Conservation (phyloP, 2,888 invertebrate genomes). For the Camponotus fellah region DNA sequence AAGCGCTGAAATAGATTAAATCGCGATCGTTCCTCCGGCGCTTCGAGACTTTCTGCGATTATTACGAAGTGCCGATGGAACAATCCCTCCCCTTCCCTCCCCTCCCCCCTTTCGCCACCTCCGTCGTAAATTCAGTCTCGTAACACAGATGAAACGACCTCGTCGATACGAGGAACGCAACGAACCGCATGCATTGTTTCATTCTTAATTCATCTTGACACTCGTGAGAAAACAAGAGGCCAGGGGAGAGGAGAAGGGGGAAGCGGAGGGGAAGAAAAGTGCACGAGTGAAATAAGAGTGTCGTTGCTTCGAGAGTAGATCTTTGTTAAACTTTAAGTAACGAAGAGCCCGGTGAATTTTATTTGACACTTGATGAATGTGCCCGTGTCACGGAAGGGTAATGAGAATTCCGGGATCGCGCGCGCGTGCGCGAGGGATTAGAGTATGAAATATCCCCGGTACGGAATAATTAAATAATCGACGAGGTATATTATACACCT, state of each 20-base stretch:
- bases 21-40: slow-evolving; percentile 24
- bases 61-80: slow-evolving; percentile 40
- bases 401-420: slow-evolving; percentile 73
- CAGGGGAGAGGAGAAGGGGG: not conserved
- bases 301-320: slow-evolving; percentile 60
- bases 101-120: too few species aligned
- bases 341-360: slow-evolving; percentile 67
- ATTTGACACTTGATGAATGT: slow-evolving; percentile 77
- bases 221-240: slow-evolving; percentile 30
- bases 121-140: slow-evolving; percentile 48
- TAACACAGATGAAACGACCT: slow-evolving; percentile 55
- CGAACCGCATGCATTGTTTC: slow-evolving; percentile 9
- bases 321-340: slow-evolving; percentile 72
- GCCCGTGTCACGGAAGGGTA: slow-evolving; percentile 68
- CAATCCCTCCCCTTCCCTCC: slow-evolving; percentile 23
- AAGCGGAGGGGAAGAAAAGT: not conserved
- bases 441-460: slow-evolving; percentile 67
- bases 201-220: slow-evolving; percentile 65
- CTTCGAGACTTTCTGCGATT: slow-evolving; percentile 50
- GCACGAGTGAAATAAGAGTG: slow-evolving; percentile 55
- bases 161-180: slow-evolving; percentile 38
- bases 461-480: slow-evolving; percentile 68
- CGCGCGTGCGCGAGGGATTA: slow-evolving; percentile 58
- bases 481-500: slow-evolving; percentile 29
- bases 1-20: slow-evolving; percentile 37